Evolutionary conservation across 2,797 vertebrate genomes (phyloP).

Genomic region (Molossus molossus): DNA sequence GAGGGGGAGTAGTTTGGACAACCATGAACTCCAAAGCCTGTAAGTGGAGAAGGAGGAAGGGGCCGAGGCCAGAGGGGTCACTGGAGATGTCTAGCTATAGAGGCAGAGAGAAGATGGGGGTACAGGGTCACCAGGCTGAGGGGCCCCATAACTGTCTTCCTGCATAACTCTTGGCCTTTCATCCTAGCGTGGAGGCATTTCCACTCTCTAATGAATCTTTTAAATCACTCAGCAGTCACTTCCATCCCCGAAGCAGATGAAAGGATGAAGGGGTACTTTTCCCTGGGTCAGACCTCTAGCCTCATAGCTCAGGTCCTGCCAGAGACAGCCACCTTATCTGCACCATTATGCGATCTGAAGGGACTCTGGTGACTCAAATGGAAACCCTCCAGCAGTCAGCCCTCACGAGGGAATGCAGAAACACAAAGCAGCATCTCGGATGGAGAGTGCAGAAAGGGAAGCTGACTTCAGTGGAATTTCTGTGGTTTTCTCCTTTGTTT

Average conservation of each 20-base stretch:
- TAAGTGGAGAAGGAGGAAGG: neutral
- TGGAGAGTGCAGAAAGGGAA: neutral
- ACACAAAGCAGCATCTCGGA: neutral
- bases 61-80: neutral
- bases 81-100: neutral
- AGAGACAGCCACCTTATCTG: neutral
- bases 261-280: neutral
- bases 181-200: neutral
- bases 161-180: neutral
- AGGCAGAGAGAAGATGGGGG: neutral
- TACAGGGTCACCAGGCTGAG: neutral
- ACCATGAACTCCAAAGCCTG: neutral
- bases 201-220: neutral
- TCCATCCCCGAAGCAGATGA: neutral
- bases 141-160: neutral
- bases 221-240: conserved; percentile 10
- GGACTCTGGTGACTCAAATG: neutral
- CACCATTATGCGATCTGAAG: neutral
- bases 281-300: neutral
- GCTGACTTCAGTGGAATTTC: neutral
- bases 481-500: conserved; percentile 14
- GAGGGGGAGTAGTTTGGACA: neutral
- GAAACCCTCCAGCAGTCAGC: neutral
- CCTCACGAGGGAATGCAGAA: neutral
- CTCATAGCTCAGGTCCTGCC: neutral